Base-by-base conservation (phyloP, 2,113 vertebrate species). In the Pardalotus punctatus region DNA sequence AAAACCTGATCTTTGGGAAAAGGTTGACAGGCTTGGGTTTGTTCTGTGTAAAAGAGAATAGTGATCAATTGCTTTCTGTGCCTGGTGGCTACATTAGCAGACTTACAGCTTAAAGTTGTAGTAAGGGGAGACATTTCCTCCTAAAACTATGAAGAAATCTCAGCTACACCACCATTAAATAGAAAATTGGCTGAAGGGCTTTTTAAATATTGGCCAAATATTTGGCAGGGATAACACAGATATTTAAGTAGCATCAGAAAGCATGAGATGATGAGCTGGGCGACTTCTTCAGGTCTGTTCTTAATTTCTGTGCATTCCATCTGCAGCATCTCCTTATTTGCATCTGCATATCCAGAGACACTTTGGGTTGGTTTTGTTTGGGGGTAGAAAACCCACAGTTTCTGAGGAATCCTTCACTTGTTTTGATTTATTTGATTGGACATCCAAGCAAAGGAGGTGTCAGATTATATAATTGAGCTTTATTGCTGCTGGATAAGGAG, bases 401-500 rank as follows among this genome's bases (percentile, higher is more conserved):
- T 97, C 53, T 36, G 35, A 91, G 27, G 21, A 92, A 71, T 89
- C 69, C 29, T 82, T 93, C 43, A 58, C 50, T 89, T 95, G 72
- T 27, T 97, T 90, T 7, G 2, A 31, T 81, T 89, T 57, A 69
- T 93, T 73, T 91, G 64, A 85, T 48, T 62, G 74, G 38, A 58
- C 64, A 90, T 61, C 53, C 24, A 67, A 73, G 83, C 60, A 93
- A 66, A 96, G 93, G 76, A 79, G 72, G 38, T 88, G 71, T 94
- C 95, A 92, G 54, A 95, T 96, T 86, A 48, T 95, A 76, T 93
- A 93, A 88, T 56, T 47, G 95, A 86, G 70, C 62, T 93, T 97
- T 93, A 81, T 79, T 96, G 64, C 90, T 96, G 60, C 88, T 40
- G 47, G 62, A 43, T 72, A 83, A 94, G 40, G 53, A 80, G 35